phyloP scores from a whole-genome alignment of 2,797 vertebrate species.

The Podarcis siculus region DNA sequence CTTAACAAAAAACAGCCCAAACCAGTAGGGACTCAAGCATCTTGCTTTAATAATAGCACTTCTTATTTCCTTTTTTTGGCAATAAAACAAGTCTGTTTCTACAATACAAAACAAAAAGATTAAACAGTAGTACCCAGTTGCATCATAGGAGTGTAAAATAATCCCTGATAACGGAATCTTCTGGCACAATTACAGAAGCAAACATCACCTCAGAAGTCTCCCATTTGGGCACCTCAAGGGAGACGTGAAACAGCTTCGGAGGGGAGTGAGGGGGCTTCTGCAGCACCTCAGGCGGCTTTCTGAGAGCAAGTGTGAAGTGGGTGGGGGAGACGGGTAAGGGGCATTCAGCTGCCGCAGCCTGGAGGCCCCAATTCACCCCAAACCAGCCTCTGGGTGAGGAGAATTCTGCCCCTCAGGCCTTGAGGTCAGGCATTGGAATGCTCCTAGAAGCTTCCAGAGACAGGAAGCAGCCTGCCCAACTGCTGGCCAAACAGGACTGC shows the following conservation, averaged over 20 bases:
- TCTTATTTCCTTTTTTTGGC: neutral
- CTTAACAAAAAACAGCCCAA: neutral
- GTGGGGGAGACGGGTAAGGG: neutral
- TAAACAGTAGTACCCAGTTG: constrained; percentile 5
- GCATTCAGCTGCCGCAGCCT: neutral
- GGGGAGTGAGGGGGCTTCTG: neutral
- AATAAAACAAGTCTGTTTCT: neutral
- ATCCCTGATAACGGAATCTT: neutral
- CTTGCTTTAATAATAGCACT: neutral
- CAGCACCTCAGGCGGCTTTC: neutral
- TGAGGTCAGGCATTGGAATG: neutral
- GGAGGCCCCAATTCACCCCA: neutral
- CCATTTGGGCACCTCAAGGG: no score
- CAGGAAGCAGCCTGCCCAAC: neutral
- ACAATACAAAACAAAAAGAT: constrained; percentile 10
- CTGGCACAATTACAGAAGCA: neutral
- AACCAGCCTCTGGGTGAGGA: neutral
- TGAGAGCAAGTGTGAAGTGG: neutral
- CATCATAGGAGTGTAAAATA: neutral
- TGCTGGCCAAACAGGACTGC: neutral
- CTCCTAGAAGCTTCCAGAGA: neutral
- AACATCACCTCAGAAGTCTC: neutral
- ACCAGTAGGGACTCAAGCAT: neutral
- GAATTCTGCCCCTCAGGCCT: neutral
- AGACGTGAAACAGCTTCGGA: neutral